phyloP scores from a whole-genome alignment of 2,888 invertebrate genomes.

The Papilio gigon region DNA sequence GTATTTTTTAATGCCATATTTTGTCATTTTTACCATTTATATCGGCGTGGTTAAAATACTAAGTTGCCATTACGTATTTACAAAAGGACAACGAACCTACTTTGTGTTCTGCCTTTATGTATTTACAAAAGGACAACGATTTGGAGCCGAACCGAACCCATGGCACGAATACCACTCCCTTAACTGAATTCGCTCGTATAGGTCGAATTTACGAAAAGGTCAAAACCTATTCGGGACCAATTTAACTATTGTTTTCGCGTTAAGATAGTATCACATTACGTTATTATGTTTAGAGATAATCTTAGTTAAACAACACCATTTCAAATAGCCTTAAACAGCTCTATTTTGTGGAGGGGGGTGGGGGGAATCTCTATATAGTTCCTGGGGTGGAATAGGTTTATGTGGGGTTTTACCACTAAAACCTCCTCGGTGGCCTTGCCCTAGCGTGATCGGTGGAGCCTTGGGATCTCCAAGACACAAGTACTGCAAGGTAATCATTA shows the following conservation, averaged over 20 bases:
- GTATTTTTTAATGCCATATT: neutral
- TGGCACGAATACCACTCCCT: slow-evolving; percentile 37
- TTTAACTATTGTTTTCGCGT: slow-evolving; percentile 14
- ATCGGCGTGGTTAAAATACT: slow-evolving; percentile 1
- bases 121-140: slow-evolving; percentile 26
- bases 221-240: slow-evolving; percentile 22
- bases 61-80: slow-evolving; percentile 11
- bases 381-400: too few species aligned
- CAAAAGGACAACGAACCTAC: too few species aligned
- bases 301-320: neutral
- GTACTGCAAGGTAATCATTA: neutral
- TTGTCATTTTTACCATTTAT: neutral
- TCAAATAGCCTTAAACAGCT: too few species aligned
- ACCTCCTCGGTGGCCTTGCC: too few species aligned
- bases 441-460: too few species aligned
- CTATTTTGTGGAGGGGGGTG: too few species aligned
- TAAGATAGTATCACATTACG: slow-evolving; percentile 1
- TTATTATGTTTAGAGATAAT: neutral
- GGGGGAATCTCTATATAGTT: too few species aligned
- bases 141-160: slow-evolving; percentile 31
- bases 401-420: too few species aligned
- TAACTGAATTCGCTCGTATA: slow-evolving; percentile 24
- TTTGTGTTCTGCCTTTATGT: slow-evolving; percentile 5
- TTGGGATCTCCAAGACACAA: neutral
- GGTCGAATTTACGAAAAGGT: slow-evolving; percentile 32